Base-by-base conservation (phyloP, 2,113 vertebrate genomes). In the Diphyllodes magnificus region DNA sequence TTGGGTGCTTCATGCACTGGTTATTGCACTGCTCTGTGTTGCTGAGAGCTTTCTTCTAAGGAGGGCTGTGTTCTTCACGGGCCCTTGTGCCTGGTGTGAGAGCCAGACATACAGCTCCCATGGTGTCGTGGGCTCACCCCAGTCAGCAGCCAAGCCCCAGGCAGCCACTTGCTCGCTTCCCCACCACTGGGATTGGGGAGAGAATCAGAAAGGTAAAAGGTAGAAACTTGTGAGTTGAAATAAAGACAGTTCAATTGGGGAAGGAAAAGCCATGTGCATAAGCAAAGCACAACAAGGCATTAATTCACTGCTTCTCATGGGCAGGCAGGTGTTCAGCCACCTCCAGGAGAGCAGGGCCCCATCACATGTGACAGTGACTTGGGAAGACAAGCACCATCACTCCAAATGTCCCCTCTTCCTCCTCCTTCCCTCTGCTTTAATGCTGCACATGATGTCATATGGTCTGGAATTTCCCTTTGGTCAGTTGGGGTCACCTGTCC, bases 51-150 rank as follows among this genome's bases (percentile, higher is more conserved):
- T 59, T 54, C 53, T 82, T 23, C 33, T 8, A 3, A 37, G 40
- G 16, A 40, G 20, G 28, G 19, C 25, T 57, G 28, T 21, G 60
- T 3, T 45, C 19, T 84, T n/a, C 39, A 22, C 0, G 5, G 47
- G 33, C 30, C 33, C 65, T 51, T 30, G 30, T 45, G 39, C 49
- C 70, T 23, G 30, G 28, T 66, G 28, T 39, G 68, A 66, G 31
- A 85, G 39, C 57, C 79, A 70, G 39, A 17, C 17, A 23, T 2
- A 10, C 2, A 0, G 9, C 11, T 86, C 40, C 63, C 19, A 13
- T 0, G 9, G 13, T 5, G 9, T 4, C 0, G 0, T 40, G 33
- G 54, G 17, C 47, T 44, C n/a, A 60, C 19, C n/a, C 45, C 69
- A 60, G 53, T 9, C 45, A 50, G 59, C 59, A 66, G 45, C 45